Evolutionary conservation across 2,113 vertebrate species (phyloP), one percentile per base, ranked within the genome.

Genomic region (Elephas maximus): DNA sequence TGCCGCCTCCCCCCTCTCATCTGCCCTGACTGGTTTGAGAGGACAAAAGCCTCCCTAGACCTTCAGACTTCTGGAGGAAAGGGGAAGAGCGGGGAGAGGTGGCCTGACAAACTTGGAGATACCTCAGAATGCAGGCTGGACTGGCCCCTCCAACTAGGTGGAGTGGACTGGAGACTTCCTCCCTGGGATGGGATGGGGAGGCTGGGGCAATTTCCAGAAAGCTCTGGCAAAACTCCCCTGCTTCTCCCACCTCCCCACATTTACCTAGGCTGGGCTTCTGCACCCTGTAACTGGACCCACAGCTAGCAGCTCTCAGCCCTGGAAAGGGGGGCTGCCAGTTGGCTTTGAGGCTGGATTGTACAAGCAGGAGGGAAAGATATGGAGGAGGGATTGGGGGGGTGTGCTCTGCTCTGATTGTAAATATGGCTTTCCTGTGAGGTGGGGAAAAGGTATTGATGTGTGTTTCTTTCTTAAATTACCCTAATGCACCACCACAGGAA

Each of bases 41-140:
- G 44, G 84, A 98, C 94, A 93, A 96, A 91, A 83, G 91, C 67
- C 0, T 0, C 62, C 78, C 82, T 96, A 91, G 88, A 95, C 85
- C 76, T 97, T 95, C 91, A 74, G 89, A 77, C 77, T 89, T 81
- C 0, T 1, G 62, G 23, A 81, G 41, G 10, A 71, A 82, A 85
- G 18, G 51, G 37, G 41, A 74, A 33, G 9, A 44, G 88, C 83
- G 20, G 73, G 20, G 26, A 14, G 10, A 74, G n/a, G 33, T 73
- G 53, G 23, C 23, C 17, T 57, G 62, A 88, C 74, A 84, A 91
- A 94, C 51, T 93, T 10, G 5, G 74, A 95, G 44, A 80, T 45
- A 78, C 48, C 67, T 81, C 3, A 0, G 76, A 90, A 74, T 67
- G 89, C 24, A 33, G 51, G 45, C 44, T 92, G 51, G 51, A 28